phyloP scores from a whole-genome alignment of 2,113 vertebrate species.

The Tapirus terrestris region DNA sequence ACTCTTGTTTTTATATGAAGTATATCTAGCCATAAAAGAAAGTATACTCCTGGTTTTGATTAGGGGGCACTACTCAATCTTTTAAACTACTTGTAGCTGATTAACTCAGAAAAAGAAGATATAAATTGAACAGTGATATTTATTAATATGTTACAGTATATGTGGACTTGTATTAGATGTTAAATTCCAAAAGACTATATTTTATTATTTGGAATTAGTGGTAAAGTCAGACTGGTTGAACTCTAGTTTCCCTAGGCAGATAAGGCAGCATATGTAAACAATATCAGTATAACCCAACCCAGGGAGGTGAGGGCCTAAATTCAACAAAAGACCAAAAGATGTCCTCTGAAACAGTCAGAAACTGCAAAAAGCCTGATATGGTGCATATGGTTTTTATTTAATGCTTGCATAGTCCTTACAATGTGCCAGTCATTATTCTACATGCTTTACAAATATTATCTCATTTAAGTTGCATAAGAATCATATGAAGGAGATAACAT shows the following conservation, averaged over 20 bases:
- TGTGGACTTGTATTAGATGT: not conserved
- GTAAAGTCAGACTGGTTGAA: not conserved
- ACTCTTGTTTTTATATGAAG: not conserved
- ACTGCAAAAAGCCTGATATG: not conserved
- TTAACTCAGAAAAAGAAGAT: constrained; percentile 21
- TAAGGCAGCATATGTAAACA: not conserved
- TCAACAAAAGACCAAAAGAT: constrained; percentile 42
- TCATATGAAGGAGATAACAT: not conserved
- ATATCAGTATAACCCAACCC: not conserved
- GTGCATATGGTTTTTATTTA: not conserved
- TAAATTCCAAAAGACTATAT: not conserved
- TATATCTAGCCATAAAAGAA: not conserved
- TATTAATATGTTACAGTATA: constrained; percentile 28
- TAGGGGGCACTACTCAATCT: not conserved
- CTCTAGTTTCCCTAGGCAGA: not conserved
- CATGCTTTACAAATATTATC: not conserved
- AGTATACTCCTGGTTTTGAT: constrained; percentile 19
- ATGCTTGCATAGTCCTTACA: not conserved
- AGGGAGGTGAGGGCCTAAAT: not conserved
- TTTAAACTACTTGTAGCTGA: not conserved
- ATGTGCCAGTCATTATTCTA: constrained; percentile 32
- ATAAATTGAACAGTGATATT: not conserved
- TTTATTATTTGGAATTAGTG: not conserved
- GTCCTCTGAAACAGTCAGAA: not conserved
- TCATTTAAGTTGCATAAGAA: not conserved